Evolutionary conservation across 2,888 invertebrate genomes (phyloP).

Genomic region (Crocallis elinguaria): DNA sequence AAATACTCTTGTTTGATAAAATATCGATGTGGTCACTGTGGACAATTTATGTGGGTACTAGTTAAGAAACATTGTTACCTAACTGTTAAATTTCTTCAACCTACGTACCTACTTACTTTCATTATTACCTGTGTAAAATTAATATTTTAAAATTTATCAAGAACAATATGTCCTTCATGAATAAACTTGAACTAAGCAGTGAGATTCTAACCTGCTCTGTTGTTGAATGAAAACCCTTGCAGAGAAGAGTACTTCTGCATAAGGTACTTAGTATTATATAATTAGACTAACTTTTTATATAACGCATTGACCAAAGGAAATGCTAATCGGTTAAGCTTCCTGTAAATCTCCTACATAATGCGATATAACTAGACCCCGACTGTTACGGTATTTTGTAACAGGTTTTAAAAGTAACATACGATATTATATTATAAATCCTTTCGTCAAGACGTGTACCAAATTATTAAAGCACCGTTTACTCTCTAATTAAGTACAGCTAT

Average conservation of each 20-base stretch:
- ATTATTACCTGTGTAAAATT: too few species aligned
- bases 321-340: constrained; percentile 4
- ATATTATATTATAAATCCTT: constrained; percentile 27
- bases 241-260: too few species aligned
- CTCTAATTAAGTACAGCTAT: constrained; percentile 35
- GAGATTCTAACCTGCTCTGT: too few species aligned
- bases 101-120: too few species aligned
- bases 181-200: too few species aligned
- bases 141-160: too few species aligned
- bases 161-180: too few species aligned
- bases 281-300: constrained; percentile 12
- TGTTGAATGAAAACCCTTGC: too few species aligned
- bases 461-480: constrained; percentile 34
- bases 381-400: constrained; percentile 20
- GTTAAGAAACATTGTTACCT: too few species aligned
- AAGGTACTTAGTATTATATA: not conserved
- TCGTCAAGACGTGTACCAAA: constrained; percentile 40
- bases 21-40: not conserved
- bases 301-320: not conserved
- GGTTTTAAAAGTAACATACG: constrained; percentile 16
- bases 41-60: too few species aligned
- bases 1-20: too few species aligned
- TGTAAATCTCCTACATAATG: constrained; percentile 4
- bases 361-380: constrained; percentile 5
- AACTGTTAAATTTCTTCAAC: not conserved